A percentile compares a stretch with the other conserved stretches of the same genome.
Conservation (phyloP, 2,113 vertebrate species). For the human (Homo sapiens) region GRCh38 chr12:126761501-126762000, state of each 20-base stretch:
- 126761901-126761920: background rate
- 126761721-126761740: background rate
- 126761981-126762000: background rate
- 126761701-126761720: background rate
- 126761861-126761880: background rate
- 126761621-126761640: background rate
- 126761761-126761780: background rate
- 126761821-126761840: background rate
- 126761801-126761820: background rate
- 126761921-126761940: background rate
- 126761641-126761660: too few species aligned
- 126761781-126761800: background rate
- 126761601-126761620: background rate
- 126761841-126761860: too few species aligned
- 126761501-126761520: background rate
- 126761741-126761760: background rate
- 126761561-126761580: background rate
- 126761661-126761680: too few species aligned
- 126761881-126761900: background rate
- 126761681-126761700: background rate
- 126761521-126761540: background rate
- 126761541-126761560: background rate
- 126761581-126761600: background rate
- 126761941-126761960: background rate
- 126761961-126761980: too few species aligned